A percentile compares a stretch with the other conserved stretches of the same genome.
Conservation (phyloP, 2,797 vertebrate species). For the Pantherophis vulpinus region DNA sequence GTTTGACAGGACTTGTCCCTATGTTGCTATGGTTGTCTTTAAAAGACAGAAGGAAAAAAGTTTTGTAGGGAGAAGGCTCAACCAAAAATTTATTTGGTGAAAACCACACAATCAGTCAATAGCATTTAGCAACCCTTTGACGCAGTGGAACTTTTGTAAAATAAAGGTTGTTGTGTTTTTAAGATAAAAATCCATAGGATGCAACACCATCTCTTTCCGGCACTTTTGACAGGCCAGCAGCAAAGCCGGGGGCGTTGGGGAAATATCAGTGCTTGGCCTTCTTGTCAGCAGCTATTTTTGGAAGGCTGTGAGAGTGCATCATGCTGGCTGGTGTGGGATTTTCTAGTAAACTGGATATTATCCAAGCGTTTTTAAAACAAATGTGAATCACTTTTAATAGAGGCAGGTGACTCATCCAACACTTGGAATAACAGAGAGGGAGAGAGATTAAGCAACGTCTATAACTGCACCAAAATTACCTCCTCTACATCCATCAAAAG, state of each 20-base stretch:
- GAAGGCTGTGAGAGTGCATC: not conserved
- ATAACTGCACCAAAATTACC: not conserved
- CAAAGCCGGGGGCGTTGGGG: constrained; percentile 5
- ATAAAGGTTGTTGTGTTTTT: not conserved
- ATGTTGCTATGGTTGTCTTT: not conserved
- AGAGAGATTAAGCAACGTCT: constrained; percentile 17
- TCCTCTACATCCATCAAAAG: not conserved
- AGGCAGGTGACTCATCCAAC: constrained; percentile 51
- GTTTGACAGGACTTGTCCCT: not conserved
- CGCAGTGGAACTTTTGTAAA: not conserved
- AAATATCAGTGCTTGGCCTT: constrained; percentile 15
- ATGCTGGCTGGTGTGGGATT: constrained; percentile 34
- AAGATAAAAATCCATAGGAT: not conserved
- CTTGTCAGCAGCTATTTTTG: constrained; percentile 33
- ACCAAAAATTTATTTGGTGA: not conserved
- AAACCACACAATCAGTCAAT: not conserved
- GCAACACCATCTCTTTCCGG: constrained; percentile 26
- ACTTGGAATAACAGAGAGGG: not conserved
- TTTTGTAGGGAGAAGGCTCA: not conserved
- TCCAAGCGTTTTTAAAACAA: constrained; percentile 37
- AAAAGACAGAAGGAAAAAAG: not conserved
- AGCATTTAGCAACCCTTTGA: not conserved
- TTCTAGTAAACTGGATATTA: constrained; percentile 42
- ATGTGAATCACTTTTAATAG: constrained; percentile 45
- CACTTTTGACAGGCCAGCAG: constrained; percentile 3